These are phyloP conservation scores for Hystrix cristata DNA, from an alignment of 2,113 vertebrate genomes.

Conservation along the genomic window DNA sequence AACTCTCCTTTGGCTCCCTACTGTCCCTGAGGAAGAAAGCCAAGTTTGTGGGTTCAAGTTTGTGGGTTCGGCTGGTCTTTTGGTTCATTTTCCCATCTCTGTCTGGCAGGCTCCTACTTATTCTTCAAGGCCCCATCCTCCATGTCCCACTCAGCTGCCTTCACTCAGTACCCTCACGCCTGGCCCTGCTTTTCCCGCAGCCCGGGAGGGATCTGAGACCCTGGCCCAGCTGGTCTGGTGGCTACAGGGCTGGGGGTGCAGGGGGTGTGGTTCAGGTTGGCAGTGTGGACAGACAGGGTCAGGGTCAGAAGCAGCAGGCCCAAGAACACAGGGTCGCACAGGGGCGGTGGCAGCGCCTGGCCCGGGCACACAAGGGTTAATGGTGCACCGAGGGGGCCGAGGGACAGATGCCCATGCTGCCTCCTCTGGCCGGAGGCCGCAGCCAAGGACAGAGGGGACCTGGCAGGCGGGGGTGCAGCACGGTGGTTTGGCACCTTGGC, in stretches of 20 bases:
- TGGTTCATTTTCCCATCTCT: not conserved
- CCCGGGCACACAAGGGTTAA: conserved; percentile 54
- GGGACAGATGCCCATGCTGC: not conserved
- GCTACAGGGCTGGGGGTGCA: not conserved
- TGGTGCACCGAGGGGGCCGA: not conserved
- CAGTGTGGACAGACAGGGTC: not conserved
- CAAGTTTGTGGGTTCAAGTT: not conserved
- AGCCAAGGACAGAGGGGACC: conserved; percentile 71
- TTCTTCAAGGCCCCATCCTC: not conserved
- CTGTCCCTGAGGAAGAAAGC: not conserved
- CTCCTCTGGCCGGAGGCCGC: not conserved
- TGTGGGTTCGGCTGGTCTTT: not conserved
- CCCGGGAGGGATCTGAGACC: not conserved
- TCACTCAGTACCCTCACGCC: not conserved
- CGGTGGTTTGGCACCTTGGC: conserved; percentile 71
- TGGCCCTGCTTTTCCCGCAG: not conserved
- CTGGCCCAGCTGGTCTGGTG: not conserved
- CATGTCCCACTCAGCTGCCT: not conserved
- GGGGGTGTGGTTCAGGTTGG: not conserved
- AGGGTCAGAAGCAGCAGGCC: not conserved
- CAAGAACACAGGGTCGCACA: not conserved
- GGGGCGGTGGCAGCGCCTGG: not conserved
- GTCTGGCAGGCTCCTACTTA: not conserved
- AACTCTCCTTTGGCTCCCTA: not conserved
- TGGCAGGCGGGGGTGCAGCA: conserved; percentile 61